phyloP scores from a whole-genome alignment of 2,888 invertebrate genomes.

The Hirudinaria manillensis region DNA sequence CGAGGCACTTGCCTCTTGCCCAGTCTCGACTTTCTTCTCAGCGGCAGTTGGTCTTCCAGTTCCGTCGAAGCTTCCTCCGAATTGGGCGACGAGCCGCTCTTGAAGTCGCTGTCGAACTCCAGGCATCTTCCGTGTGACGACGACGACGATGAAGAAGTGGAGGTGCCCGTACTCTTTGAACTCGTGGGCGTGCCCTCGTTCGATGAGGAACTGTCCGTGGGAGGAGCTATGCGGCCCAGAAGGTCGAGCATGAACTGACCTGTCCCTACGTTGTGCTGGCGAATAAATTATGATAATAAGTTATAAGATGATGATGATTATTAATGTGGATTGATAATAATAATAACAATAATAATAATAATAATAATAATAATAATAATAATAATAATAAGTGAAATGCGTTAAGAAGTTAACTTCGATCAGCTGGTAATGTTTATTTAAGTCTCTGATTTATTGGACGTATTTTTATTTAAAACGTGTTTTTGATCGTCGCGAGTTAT shows the following conservation, averaged over 20 bases:
- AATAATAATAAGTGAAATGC: not conserved
- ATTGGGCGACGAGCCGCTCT: not conserved
- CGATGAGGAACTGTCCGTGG: not conserved
- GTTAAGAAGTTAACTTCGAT: no score
- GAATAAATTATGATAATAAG: no score
- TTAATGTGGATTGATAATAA: no score
- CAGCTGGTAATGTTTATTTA: no score
- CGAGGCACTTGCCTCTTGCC: conserved; percentile 11
- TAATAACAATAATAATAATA: no score
- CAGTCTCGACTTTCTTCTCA: not conserved
- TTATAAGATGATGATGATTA: no score
- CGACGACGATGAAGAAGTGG: conserved; percentile 5
- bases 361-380: not conserved
- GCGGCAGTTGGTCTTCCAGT: not conserved
- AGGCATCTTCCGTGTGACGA: not conserved
- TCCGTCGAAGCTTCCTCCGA: not conserved
- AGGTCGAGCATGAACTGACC: not conserved
- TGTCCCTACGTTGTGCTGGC: not conserved
- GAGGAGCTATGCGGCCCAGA: conserved; percentile 11
- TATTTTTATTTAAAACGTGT: no score
- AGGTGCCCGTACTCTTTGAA: not conserved
- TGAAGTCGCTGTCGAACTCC: not conserved
- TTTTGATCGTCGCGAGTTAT: no score
- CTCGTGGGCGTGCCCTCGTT: not conserved
- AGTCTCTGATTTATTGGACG: no score